Conservation (phyloP, 2,888 invertebrate genomes). For the Lamproptera curius region DNA sequence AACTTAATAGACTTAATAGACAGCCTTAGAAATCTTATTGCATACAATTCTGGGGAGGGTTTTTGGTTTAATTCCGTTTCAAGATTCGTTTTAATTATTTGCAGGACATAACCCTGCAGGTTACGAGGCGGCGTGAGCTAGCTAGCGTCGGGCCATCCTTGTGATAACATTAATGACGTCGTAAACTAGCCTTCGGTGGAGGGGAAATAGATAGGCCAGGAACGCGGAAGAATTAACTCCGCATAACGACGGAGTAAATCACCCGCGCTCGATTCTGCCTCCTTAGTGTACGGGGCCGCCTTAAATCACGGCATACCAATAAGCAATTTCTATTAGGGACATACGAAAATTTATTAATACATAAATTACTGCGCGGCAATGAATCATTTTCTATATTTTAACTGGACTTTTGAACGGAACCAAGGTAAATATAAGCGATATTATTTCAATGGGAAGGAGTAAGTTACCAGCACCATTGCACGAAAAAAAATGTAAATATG, state of each 20-base stretch:
- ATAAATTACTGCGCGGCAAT: no score
- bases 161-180: slow-evolving; percentile 71
- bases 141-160: slow-evolving; percentile 36
- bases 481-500: not conserved
- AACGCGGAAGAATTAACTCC: slow-evolving; percentile 72
- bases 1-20: no score
- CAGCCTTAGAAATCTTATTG: no score
- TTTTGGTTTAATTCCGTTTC: no score
- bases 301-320: slow-evolving; percentile 40
- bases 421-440: no score
- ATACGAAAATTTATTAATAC: no score
- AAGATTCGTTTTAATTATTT: no score
- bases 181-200: slow-evolving; percentile 58
- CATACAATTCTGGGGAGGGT: no score
- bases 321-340: slow-evolving; percentile 7
- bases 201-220: slow-evolving; percentile 48
- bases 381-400: no score
- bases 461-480: not conserved
- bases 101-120: slow-evolving; percentile 24
- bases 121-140: slow-evolving; percentile 39
- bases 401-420: no score
- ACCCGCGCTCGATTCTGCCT: slow-evolving; percentile 47
- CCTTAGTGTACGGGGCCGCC: slow-evolving; percentile 42
- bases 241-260: slow-evolving; percentile 69
- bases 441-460: not conserved